phyloP scores from a whole-genome alignment of 2,113 vertebrate genomes.

The Neoarius graeffei region DNA sequence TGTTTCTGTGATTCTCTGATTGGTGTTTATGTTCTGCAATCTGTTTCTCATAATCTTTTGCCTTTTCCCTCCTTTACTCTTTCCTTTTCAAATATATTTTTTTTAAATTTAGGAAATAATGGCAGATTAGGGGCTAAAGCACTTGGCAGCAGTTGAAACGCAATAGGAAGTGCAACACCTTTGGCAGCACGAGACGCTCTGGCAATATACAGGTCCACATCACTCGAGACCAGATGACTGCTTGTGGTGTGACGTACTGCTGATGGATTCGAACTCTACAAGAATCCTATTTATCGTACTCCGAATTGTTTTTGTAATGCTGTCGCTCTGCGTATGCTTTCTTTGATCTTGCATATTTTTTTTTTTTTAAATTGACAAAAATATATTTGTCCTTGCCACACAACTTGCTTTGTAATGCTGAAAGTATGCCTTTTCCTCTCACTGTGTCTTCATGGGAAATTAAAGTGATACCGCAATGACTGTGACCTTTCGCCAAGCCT shows the following conservation, averaged over 20 bases:
- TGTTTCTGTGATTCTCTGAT: constrained; percentile 72
- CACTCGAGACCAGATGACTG: constrained; percentile 38
- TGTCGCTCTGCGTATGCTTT: not conserved
- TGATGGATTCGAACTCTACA: constrained; percentile 8
- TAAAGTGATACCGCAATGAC: constrained; percentile 48
- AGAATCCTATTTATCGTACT: constrained; percentile 1
- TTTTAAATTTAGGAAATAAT: constrained; percentile 56
- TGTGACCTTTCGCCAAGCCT: constrained; percentile 52
- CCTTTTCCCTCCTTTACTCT: constrained; percentile 54
- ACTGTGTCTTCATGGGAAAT: constrained; percentile 49
- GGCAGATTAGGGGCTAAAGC: constrained; percentile 54
- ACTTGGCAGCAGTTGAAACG: constrained; percentile 64
- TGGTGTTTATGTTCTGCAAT: constrained; percentile 74
- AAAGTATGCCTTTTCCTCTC: constrained; percentile 35
- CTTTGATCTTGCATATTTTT: constrained; percentile 10
- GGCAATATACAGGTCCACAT: constrained; percentile 39
- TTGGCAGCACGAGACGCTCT: constrained; percentile 46
- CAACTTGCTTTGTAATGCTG: constrained; percentile 36
- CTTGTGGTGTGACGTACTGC: constrained; percentile 16
- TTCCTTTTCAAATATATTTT: constrained; percentile 55
- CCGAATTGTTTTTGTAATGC: constrained; percentile 6
- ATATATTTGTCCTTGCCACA: not conserved
- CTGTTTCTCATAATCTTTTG: constrained; percentile 69
- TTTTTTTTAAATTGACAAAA: not conserved
- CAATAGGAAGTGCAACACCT: constrained; percentile 61